These are phyloP conservation scores for Phoenoteleia sp. DNA, from an alignment of 2,888 invertebrate species.

Conservation along the genomic window DNA sequence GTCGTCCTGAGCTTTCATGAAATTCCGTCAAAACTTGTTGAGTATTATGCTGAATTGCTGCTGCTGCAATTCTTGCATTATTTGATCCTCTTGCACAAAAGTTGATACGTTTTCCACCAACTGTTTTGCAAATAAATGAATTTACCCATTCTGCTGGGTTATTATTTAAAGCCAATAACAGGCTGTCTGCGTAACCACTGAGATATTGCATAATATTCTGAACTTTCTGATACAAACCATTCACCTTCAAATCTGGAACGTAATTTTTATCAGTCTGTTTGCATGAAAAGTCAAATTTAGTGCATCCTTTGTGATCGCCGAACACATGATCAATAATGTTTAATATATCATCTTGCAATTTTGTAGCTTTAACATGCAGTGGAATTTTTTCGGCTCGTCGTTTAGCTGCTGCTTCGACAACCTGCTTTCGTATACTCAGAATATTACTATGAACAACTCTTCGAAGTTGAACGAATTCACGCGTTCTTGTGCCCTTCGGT, in stretches of 20 bases:
- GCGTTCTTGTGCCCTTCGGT: not conserved
- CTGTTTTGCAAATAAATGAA: conserved; percentile 24
- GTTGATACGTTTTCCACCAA: conserved; percentile 36
- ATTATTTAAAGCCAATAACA: conserved; percentile 35
- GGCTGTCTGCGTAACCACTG: conserved; percentile 11
- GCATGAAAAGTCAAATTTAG: not conserved
- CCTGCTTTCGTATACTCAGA: not conserved
- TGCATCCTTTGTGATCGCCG: no score
- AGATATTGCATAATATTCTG: not conserved
- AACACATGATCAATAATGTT: not conserved
- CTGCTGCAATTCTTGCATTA: not conserved
- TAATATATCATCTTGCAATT: not conserved
- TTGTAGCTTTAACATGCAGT: not conserved
- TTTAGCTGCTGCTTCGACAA: not conserved
- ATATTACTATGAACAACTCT: not conserved
- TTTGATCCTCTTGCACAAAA: conserved; percentile 5
- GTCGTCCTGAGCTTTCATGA: not conserved
- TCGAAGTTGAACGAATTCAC: not conserved
- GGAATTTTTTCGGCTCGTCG: not conserved
- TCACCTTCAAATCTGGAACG: not conserved
- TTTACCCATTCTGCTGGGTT: conserved; percentile 42
- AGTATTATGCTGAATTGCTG: not conserved
- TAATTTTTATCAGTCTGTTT: not conserved
- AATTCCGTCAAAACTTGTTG: not conserved
- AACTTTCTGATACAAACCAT: conserved; percentile 3